These are phyloP conservation scores for Virgularia gustaviana DNA, from an alignment of 92 coral and sea anemone species.

Conservation along the genomic window DNA sequence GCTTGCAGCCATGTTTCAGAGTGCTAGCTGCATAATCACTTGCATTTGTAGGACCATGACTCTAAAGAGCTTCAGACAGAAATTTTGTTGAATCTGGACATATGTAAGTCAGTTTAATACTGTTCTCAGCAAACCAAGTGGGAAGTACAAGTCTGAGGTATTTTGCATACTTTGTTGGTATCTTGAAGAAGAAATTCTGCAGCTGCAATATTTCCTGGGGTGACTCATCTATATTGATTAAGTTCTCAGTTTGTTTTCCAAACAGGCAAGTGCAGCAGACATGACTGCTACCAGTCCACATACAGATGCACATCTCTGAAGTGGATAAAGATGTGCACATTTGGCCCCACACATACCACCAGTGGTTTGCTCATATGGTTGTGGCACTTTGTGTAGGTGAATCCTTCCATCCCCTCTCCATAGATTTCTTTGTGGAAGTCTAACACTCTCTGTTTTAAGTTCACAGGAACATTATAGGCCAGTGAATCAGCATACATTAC, in stretches of 20 bases:
- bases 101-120: conserved; percentile 10
- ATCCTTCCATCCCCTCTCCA: conserved; percentile 33
- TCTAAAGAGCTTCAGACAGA: too few species aligned
- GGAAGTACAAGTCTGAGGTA: conserved; percentile 42
- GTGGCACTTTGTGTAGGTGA: conserved; percentile 32
- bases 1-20: too few species aligned
- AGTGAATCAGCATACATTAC: conserved; percentile 46
- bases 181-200: conserved; percentile 26
- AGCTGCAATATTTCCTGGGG: background rate
- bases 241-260: background rate
- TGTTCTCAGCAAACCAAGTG: conserved; percentile 45
- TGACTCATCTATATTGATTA: conserved; percentile 6
- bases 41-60: too few species aligned
- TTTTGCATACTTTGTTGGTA: conserved; percentile 37
- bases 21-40: too few species aligned
- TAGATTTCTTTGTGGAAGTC: conserved; percentile 31
- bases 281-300: conserved; percentile 35
- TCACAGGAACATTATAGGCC: conserved; percentile 39
- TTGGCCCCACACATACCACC: conserved; percentile 24
- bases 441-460: conserved; percentile 21
- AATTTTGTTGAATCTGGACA: background rate
- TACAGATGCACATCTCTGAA: conserved; percentile 35
- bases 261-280: conserved; percentile 38
- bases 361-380: conserved; percentile 3
- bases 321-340: conserved; percentile 31